Evolutionary conservation across 2,113 vertebrate species (phyloP), one percentile per base, ranked within the genome.

Genomic region (Crotalus viridis): DNA sequence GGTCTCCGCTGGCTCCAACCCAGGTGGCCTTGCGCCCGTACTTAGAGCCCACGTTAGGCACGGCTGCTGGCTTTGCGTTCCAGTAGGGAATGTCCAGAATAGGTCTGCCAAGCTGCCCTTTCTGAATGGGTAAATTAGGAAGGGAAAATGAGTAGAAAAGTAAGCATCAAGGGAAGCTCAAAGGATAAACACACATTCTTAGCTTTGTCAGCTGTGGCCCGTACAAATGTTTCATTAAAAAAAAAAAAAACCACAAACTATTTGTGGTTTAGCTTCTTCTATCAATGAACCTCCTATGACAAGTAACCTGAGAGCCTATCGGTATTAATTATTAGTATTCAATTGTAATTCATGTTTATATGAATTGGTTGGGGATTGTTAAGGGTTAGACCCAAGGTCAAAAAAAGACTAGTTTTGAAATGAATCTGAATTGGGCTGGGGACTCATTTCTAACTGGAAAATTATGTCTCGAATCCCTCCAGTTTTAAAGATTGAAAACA

Each of bases 21-120:
- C 99, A 99, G 0, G 99, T 99, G 43, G 99, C 99, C 96, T 99
- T 99, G 74, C 99, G 98, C 92, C 99, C 99, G 0, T 99, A 99
- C 95, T 99, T 99, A 94, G 99, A 98, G 87, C 99, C 99, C 69
- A 99, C 99, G 92, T 99, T 99, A 94, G 99, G 99, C 99, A 99
- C 99, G 6, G 99, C 97, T 55, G 99, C 99, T 91, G 99, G 99
- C 90, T 99, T 99, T 94, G 99, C 99, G 95, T 99, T 99, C 99
- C 99, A 99, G 95, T 99, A 99, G 54, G 99, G 99, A 97, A 99
- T 98, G 95, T 99, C 99, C 94, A 99, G 96, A 97, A 99, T 99
- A 57, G 99, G 99, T 56, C 99, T 98, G 12, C 99, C 99, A 89
- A 99, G 98, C 28, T 99, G 99, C 90, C 99, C 99, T 98, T 99